Evolutionary conservation across 2,888 invertebrate species (phyloP), one percentile per base, ranked within the genome.

Genomic region (Aleiodes testaceus): DNA sequence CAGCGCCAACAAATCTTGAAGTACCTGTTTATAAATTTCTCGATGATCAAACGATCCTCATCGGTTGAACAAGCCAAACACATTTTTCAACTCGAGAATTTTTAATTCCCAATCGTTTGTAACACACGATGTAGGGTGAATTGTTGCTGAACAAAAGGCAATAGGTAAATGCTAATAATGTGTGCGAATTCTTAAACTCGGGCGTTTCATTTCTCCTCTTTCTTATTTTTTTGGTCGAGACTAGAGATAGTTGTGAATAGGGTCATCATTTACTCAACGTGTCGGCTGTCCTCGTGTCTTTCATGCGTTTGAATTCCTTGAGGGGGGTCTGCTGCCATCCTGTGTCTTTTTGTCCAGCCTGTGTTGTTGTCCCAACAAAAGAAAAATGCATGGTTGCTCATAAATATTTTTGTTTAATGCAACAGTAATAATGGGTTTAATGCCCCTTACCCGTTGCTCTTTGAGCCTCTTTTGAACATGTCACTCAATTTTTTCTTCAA

Each of bases 401-500:
- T 47, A 63, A 49, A 53, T 20, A 55, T 55, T 50, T 55, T 64
- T 66, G 45, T 64, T 59, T 22, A 6, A 66, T 44, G 36, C 44
- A 64, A 52, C 9, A 42, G 50, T 50, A 26, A 53, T 4, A 72
- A 53, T 53, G 45, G 63, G 11, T 59, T 50, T 18, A 20, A 69
- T 26, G 45, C 59, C 72, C 72, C 78, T 81, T 80, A 82, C 80
- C 82, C 80, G 69, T 83, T 83, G 77, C 82, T 84, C 75, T 82
- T 83, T 6, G 85, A 84, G 73, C 84, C 91, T 79, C 94, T 91
- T 84, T 92, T 94, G 82, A 96, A 96, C 90, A 96, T 95, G 75
- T 93, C 95, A 0, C 95, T 93, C 52, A 96, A 88, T 74, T 94
- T 91, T 69, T 94, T 95, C 81, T 94, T 93, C 77, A 96, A 88